Evolutionary conservation across 2,888 invertebrate species (phyloP).

Genomic region (Schizaphis graminum): DNA sequence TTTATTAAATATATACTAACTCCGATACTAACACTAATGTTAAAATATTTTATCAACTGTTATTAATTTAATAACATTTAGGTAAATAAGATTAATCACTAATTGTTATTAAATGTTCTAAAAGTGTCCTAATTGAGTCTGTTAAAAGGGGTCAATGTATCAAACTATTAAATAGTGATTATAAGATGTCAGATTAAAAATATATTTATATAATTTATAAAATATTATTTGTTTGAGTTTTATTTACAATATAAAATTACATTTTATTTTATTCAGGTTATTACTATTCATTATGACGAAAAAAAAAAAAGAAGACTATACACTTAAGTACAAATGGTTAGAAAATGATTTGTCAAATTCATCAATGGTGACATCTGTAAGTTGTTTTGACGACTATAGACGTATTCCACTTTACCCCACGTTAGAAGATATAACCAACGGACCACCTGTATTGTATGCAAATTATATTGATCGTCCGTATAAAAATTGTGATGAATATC

Average conservation of each 20-base stretch:
- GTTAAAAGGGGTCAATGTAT: neutral
- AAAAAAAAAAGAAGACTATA: neutral
- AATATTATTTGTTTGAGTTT: neutral
- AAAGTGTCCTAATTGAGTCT: neutral
- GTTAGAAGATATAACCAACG: conserved; percentile 71
- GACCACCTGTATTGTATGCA: conserved; percentile 74
- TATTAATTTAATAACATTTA: neutral
- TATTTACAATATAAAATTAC: neutral
- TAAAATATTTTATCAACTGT: neutral
- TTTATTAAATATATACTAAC: neutral
- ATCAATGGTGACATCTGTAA: neutral
- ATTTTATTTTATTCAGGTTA: conserved; percentile 43
- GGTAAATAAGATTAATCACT: neutral
- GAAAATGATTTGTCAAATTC: conserved; percentile 50
- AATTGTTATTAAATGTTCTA: neutral
- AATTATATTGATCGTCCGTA: conserved; percentile 78
- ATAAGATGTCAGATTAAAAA: neutral
- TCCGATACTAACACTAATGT: neutral
- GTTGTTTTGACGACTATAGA: conserved; percentile 72
- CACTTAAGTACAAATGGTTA: conserved; percentile 22
- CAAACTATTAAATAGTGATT: neutral
- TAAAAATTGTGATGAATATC: conserved; percentile 78
- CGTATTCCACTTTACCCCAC: conserved; percentile 74
- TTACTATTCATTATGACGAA: conserved; percentile 14
- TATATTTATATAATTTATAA: neutral